phyloP scores from a whole-genome alignment of 2,888 invertebrate genomes.

The Rugalucina vietnamica region DNA sequence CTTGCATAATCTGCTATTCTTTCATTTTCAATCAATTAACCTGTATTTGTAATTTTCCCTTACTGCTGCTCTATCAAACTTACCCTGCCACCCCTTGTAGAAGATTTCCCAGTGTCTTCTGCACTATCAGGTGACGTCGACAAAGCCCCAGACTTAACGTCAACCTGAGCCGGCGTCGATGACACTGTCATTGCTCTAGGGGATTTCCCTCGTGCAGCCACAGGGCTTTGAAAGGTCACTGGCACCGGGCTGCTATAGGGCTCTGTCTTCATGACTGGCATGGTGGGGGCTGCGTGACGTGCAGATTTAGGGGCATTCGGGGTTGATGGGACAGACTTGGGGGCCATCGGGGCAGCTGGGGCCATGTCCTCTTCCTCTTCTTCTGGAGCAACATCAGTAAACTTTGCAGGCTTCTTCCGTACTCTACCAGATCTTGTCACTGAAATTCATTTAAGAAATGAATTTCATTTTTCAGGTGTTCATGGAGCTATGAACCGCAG shows the following conservation, averaged over 20 bases:
- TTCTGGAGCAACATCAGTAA: constrained; percentile 55
- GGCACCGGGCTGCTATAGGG: background rate
- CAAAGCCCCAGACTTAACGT: constrained; percentile 18
- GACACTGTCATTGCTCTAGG: constrained; percentile 10
- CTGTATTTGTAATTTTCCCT: background rate
- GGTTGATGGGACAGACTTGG: background rate
- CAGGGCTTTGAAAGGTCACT: background rate
- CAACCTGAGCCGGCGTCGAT: constrained; percentile 28
- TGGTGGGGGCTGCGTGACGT: background rate
- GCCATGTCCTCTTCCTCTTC: constrained; percentile 19
- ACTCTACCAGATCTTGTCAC: constrained; percentile 67
- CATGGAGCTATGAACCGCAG: background rate
- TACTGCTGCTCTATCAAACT: too few species aligned
- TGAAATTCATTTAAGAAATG: constrained; percentile 27
- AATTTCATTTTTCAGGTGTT: background rate
- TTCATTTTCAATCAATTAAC: too few species aligned
- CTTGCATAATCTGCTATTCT: too few species aligned
- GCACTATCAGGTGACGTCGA: constrained; percentile 5
- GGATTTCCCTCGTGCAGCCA: background rate
- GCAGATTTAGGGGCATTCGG: background rate
- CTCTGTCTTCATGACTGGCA: background rate
- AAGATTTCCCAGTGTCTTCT: constrained; percentile 34
- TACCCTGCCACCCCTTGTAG: constrained; percentile 49
- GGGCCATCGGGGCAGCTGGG: background rate
- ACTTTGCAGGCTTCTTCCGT: constrained; percentile 68